A percentile compares a stretch with the other conserved stretches of the same genome.
These are phyloP conservation scores for Heteromurus nitidus DNA, from an alignment of 2,888 invertebrate genomes.

Conservation along the genomic window DNA sequence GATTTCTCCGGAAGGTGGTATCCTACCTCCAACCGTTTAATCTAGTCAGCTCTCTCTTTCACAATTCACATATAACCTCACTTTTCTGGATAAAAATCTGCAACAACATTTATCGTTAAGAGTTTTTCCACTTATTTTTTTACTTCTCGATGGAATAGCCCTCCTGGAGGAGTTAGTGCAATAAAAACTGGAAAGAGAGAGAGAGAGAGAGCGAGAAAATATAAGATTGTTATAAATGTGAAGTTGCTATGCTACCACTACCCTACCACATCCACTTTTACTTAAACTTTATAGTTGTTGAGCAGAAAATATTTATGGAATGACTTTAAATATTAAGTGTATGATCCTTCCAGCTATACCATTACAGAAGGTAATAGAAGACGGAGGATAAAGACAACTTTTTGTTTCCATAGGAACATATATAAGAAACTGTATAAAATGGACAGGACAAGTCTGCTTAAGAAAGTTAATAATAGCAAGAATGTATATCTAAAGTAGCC, in stretches of 20 bases:
- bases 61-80: too few relatives aligned
- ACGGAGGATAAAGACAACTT: not conserved
- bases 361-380: not conserved
- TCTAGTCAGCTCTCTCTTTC: too few relatives aligned
- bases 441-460: too few relatives aligned
- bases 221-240: slow-evolving; percentile 33
- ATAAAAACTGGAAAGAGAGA: not conserved
- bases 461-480: too few relatives aligned
- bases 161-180: too few relatives aligned
- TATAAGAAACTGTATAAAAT: too few relatives aligned
- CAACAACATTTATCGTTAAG: slow-evolving; percentile 37
- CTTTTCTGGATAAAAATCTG: slow-evolving; percentile 39
- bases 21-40: too few relatives aligned
- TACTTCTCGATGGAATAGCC: not conserved
- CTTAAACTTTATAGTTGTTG: slow-evolving; percentile 15
- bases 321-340: too few relatives aligned
- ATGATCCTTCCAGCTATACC: too few relatives aligned
- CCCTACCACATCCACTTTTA: too few relatives aligned
- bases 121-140: slow-evolving; percentile 27
- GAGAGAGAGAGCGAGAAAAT: slow-evolving; percentile 1
- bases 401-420: not conserved
- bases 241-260: slow-evolving; percentile 15
- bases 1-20: too few relatives aligned
- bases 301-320: not conserved
- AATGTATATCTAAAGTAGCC: not conserved